Evolutionary conservation across 2,113 vertebrate species (phyloP).

Genomic region (Ailurus styani): DNA sequence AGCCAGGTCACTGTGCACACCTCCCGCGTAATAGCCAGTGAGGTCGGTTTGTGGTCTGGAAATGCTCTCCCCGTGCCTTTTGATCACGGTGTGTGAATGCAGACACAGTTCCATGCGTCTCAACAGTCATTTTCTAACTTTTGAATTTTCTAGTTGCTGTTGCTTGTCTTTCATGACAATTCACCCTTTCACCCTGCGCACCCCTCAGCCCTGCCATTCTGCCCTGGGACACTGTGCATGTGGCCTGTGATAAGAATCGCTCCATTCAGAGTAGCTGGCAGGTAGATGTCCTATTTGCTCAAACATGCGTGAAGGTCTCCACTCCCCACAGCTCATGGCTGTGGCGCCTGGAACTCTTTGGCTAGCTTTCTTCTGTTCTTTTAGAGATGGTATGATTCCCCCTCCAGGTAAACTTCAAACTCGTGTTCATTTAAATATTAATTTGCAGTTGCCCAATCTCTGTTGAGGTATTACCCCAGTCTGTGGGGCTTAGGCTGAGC

Average conservation of each 20-base stretch:
- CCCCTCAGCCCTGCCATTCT: neutral
- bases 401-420: constrained; percentile 65
- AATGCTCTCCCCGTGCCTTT: neutral
- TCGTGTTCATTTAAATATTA: constrained; percentile 76
- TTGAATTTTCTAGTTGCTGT: constrained; percentile 14
- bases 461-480: constrained; percentile 40
- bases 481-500: constrained; percentile 69
- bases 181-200: constrained; percentile 6
- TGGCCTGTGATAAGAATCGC: constrained; percentile 58
- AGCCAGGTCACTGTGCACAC: neutral
- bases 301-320: constrained; percentile 45
- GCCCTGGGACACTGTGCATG: constrained; percentile 1
- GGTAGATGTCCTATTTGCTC: constrained; percentile 11
- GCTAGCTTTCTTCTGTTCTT: constrained; percentile 37
- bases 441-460: constrained; percentile 69
- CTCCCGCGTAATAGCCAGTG: neutral
- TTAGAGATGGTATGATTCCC: constrained; percentile 43
- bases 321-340: neutral
- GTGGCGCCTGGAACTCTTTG: neutral
- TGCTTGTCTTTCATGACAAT: neutral
- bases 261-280: constrained; percentile 4
- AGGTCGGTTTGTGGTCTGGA: neutral
- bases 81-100: neutral
- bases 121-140: neutral
- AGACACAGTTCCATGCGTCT: neutral